Conservation (phyloP, 2,888 invertebrate species). For the Standfussiana lucernea region DNA sequence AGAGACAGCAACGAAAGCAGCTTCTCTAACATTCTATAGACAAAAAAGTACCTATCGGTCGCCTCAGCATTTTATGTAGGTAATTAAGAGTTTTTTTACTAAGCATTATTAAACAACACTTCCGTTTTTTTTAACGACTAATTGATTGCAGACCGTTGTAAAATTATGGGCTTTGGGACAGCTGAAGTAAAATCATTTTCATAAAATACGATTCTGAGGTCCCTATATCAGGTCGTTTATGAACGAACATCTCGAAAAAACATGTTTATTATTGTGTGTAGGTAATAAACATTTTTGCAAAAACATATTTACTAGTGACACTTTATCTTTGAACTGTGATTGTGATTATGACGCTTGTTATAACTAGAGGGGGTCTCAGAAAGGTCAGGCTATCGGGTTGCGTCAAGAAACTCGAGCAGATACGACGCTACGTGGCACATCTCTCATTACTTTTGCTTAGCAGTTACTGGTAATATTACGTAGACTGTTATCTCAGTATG, state of each 20-base stretch:
- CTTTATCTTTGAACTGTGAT: conserved; percentile 40
- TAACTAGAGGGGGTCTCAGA: conserved; percentile 57
- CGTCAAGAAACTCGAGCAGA: conserved; percentile 67
- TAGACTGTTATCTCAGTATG: conserved; percentile 34
- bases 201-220: background rate
- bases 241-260: conserved; percentile 20
- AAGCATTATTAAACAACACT: too few relatives aligned
- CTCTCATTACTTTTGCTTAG: conserved; percentile 51
- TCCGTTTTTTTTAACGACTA: background rate
- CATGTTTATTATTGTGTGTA: conserved; percentile 13
- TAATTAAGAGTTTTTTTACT: background rate
- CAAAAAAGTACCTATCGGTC: background rate
- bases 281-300: conserved; percentile 48
- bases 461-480: conserved; percentile 33
- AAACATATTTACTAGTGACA: conserved; percentile 53
- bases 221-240: background rate
- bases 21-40: background rate
- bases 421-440: conserved; percentile 39
- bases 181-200: background rate
- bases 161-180: background rate
- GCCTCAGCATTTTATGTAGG: background rate
- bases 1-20: background rate
- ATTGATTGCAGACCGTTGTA: background rate
- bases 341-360: conserved; percentile 43
- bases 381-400: conserved; percentile 71